Evolutionary conservation across 1,140 invertebrate species (phyloP).

Genomic region (Heliconius eleuchia): DNA sequence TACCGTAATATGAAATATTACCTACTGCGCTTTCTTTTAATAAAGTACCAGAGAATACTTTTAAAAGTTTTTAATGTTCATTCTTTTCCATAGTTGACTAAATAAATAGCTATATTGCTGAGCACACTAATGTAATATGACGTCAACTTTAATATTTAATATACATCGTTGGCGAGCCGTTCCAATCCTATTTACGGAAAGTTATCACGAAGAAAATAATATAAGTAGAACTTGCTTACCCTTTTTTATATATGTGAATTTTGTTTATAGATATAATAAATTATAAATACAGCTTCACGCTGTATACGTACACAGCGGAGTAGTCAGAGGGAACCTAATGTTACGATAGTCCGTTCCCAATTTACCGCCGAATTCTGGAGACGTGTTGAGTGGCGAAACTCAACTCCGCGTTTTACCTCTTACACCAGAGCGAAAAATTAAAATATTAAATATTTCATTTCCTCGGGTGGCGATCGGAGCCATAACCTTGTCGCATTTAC

Average conservation of each 20-base stretch:
- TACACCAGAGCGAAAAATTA: no score
- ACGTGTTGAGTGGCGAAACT: no score
- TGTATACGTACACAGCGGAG: no score
- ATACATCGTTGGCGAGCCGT: conserved; percentile 11
- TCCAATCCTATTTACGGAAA: conserved; percentile 27
- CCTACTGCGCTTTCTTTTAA: conserved; percentile 18
- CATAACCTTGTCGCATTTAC: no score
- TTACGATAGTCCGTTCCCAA: no score
- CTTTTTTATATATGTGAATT: conserved; percentile 21
- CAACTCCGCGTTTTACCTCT: no score
- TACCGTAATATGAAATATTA: conserved; percentile 28
- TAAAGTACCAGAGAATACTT: conserved; percentile 28
- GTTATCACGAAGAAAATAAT: conserved; percentile 26
- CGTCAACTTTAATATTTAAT: conserved; percentile 32
- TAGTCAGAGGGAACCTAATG: no score
- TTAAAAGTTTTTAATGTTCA: conserved; percentile 28
- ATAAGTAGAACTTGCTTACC: conserved; percentile 17
- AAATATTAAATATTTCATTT: no score
- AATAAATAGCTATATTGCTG: conserved; percentile 23
- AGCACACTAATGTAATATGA: conserved; percentile 28
- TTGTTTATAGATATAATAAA: conserved; percentile 24
- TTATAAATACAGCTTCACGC: no score
- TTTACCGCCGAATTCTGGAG: no score
- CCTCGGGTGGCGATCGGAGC: no score
- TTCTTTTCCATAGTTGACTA: conserved; percentile 25